Evolutionary conservation across 1,140 invertebrate species (phyloP), one percentile per base, ranked within the genome.

Genomic region (Pygmarrhopalites habei): DNA sequence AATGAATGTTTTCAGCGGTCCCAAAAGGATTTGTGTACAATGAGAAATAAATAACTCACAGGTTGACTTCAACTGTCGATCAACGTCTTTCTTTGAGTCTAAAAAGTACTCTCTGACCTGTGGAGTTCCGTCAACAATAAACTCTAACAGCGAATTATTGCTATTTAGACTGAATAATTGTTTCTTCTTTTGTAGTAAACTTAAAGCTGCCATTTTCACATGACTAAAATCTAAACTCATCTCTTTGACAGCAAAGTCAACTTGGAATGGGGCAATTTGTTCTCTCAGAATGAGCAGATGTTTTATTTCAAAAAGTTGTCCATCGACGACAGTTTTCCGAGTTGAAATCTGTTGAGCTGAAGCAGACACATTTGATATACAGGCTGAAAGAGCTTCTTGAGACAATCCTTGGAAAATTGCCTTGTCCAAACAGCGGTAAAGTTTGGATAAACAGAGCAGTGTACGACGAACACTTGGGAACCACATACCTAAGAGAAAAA

Each of bases 261-360:
- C 91, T 77, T 98, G 94, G 75, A 98, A 99, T 0, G 96, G 95
- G 1, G 94, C 92, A 39, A 98, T 98, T 78, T 99, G 96, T 74
- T 99, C 96, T 23, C 96, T 77, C 0, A 99, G 77, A 55, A 99
- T 99, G 2, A 99, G 78, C 44, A 99, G 78, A 80, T 99, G 96
- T 77, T 99, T 99, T 32, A 99, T 94, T 76, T 98, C 86, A 77
- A 99, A 99, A 7, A 99, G 78, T 73, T 92, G 85, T 0, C 91
- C 93, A 78, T 99, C 95, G n/a, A 96, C 79, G 5, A 80, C 74
- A 3, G 84, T 86, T 78, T 86, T 84, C 55, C 79, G 82, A 1
- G 77, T 68, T 1, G 85, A 78, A 62, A 92, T 91, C 64, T 83
- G 81, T 39, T 82, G 76, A 2, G 82, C 84, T 1, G 95, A 94